These are phyloP conservation scores for Coregonus ussuriensis DNA, from an alignment of 2,797 vertebrate genomes.

Conservation along the genomic window DNA sequence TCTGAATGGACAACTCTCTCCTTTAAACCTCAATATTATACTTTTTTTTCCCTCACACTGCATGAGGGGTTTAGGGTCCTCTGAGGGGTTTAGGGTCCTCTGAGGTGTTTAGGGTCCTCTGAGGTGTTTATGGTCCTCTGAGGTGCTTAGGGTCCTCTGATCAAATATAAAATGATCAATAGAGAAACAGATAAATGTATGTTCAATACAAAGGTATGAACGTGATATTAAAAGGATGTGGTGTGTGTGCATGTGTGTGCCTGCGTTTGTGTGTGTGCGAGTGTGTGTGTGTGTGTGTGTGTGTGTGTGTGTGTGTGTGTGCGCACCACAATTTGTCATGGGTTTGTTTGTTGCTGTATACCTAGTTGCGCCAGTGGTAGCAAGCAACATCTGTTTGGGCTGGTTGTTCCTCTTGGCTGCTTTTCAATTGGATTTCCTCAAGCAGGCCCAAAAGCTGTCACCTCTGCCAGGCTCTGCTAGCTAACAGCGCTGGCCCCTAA, in stretches of 20 bases:
- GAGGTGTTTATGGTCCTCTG: too few species aligned
- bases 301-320: background rate
- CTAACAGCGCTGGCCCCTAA: conserved; percentile 90
- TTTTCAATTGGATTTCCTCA: conserved; percentile 99
- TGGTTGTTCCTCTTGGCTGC: conserved; percentile 98
- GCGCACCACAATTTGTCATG: conserved; percentile 47
- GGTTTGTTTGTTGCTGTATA: conserved; percentile 65
- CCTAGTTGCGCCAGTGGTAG: conserved; percentile 81
- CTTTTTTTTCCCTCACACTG: too few species aligned
- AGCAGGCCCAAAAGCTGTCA: conserved; percentile 98
- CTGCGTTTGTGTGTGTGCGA: too few species aligned
- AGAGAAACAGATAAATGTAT: background rate
- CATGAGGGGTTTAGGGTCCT: background rate
- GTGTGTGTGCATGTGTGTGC: too few species aligned
- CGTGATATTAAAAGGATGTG: background rate
- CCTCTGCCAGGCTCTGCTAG: conserved; percentile 97
- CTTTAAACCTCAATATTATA: background rate
- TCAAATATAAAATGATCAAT: background rate
- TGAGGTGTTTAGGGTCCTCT: too few species aligned
- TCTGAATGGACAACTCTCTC: conserved; percentile 11
- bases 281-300: background rate
- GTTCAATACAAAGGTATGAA: too few species aligned
- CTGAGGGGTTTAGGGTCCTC: background rate
- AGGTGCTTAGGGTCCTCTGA: too few species aligned
- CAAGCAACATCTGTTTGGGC: conserved; percentile 95